phyloP scores from a whole-genome alignment of 2,113 vertebrate genomes.

The Lipophrys pholis region DNA sequence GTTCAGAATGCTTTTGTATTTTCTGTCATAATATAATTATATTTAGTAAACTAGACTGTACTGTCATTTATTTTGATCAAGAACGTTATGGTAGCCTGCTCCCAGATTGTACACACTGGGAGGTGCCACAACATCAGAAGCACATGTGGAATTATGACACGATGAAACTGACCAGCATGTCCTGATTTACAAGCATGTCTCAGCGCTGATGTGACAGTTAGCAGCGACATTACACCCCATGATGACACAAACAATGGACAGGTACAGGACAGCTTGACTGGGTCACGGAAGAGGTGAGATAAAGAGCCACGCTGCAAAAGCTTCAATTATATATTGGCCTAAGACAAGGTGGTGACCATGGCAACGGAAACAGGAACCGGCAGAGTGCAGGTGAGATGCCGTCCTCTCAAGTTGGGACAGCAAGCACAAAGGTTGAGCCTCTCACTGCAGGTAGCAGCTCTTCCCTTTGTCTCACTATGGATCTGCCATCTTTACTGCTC shows the following conservation, averaged over 20 bases:
- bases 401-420: slow-evolving; percentile 59
- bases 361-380: slow-evolving; percentile 83
- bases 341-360: slow-evolving; percentile 77
- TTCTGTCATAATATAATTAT: too few relatives aligned
- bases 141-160: too few relatives aligned
- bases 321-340: slow-evolving; percentile 80
- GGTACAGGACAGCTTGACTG: slow-evolving; percentile 5
- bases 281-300: slow-evolving; percentile 44
- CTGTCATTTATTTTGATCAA: too few relatives aligned
- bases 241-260: slow-evolving; percentile 27
- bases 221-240: too few relatives aligned
- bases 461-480: slow-evolving; percentile 69
- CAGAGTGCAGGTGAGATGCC: slow-evolving; percentile 75
- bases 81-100: too few relatives aligned
- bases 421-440: slow-evolving; percentile 58
- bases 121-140: slow-evolving; percentile 1
- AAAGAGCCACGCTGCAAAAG: neutral
- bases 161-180: too few relatives aligned
- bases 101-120: too few relatives aligned
- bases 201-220: slow-evolving; percentile 13
- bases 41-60: too few relatives aligned
- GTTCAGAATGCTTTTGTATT: too few relatives aligned
- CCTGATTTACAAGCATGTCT: neutral
- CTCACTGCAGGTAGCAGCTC: slow-evolving; percentile 27
- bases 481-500: slow-evolving; percentile 59